phyloP scores from a whole-genome alignment of 92 coral and sea anemone species.

The Porites lobata region DNA sequence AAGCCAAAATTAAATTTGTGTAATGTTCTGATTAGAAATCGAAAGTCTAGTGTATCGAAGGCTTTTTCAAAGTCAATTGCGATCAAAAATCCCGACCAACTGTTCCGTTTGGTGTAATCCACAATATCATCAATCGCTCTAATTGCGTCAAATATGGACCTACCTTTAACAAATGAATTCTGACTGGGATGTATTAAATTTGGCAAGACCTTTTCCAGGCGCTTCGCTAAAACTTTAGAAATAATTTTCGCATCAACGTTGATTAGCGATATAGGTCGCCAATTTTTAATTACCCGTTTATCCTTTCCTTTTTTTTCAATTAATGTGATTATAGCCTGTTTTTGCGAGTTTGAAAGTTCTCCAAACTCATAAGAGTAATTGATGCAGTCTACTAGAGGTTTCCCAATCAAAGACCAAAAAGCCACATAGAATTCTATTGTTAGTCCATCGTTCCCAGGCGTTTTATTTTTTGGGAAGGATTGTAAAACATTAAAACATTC shows the following conservation, averaged over 20 bases:
- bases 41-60: too few species aligned
- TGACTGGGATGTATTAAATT: slow-evolving; percentile 32
- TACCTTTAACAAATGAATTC: slow-evolving; percentile 49
- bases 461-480: slow-evolving; percentile 18
- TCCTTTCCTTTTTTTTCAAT: not conserved
- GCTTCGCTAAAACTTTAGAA: slow-evolving; percentile 22
- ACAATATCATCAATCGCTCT: slow-evolving; percentile 47
- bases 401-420: not conserved
- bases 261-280: not conserved
- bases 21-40: too few species aligned
- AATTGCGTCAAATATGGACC: slow-evolving; percentile 43
- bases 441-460: not conserved
- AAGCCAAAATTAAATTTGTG: too few species aligned
- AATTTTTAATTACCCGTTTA: too few species aligned
- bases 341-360: too few species aligned
- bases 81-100: not conserved
- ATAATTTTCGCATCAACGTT: slow-evolving; percentile 44
- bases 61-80: not conserved
- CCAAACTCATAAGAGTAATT: too few species aligned
- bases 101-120: slow-evolving; percentile 28
- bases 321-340: too few species aligned
- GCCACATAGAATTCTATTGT: too few species aligned
- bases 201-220: slow-evolving; percentile 39
- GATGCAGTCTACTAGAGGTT: not conserved
- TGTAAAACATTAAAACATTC: slow-evolving; percentile 48